Conservation (phyloP, 1,140 invertebrate genomes). For the Periplaneta americana region DNA sequence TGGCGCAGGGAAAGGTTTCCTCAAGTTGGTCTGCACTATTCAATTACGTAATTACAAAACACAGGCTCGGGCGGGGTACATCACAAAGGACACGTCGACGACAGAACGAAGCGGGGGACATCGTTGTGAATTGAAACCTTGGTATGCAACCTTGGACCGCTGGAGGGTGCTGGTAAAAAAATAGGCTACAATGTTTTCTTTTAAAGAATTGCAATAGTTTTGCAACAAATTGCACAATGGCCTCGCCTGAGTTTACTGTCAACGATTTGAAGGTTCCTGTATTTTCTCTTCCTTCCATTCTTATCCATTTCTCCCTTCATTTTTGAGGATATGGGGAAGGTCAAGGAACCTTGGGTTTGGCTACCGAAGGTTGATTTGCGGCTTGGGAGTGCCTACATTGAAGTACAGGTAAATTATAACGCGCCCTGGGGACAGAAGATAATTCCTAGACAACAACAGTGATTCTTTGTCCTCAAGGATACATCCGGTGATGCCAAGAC, state of each 20-base stretch:
- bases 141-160: not conserved
- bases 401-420: not conserved
- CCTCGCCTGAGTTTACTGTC: not conserved
- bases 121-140: not conserved
- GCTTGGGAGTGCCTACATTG: not conserved
- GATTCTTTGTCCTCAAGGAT: no score
- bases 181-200: not conserved
- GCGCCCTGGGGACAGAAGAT: not conserved
- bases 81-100: no score
- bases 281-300: not conserved
- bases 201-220: not conserved
- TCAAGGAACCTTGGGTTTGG: not conserved
- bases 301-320: not conserved
- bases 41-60: not conserved
- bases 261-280: not conserved
- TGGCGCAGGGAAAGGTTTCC: no score
- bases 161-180: not conserved
- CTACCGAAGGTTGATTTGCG: not conserved
- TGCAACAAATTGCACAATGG: not conserved
- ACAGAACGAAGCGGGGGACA: not conserved
- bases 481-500: no score
- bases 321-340: not conserved
- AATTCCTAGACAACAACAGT: not conserved
- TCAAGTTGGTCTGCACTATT: no score
- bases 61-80: not conserved